phyloP scores from a whole-genome alignment of 2,797 vertebrate genomes.

The Acipenser ruthenus region DNA sequence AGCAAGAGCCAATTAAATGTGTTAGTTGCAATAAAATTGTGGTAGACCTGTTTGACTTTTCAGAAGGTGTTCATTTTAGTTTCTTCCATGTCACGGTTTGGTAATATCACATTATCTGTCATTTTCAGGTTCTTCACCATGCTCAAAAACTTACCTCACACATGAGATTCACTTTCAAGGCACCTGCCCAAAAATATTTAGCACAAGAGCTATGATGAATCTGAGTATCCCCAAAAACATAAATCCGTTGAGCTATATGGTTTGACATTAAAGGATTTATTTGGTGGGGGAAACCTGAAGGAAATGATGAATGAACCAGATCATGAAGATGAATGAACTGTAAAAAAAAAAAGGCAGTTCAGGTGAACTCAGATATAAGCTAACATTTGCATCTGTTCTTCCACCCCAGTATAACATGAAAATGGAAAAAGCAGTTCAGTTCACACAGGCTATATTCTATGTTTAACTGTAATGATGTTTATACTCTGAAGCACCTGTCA shows the following conservation, averaged over 20 bases:
- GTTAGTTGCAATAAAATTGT: conserved; percentile 3
- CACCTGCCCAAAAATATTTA: no score
- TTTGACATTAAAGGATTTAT: neutral
- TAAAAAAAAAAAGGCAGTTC: neutral
- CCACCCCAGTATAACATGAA: neutral
- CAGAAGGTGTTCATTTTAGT: conserved; percentile 34
- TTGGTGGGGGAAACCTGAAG: neutral
- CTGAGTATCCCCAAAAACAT: neutral
- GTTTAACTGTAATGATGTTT: no score
- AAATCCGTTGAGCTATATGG: neutral
- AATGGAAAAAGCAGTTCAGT: neutral
- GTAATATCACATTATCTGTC: conserved; percentile 37
- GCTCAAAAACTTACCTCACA: no score
- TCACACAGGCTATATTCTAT: no score
- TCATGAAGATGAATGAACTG: neutral
- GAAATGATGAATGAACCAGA: neutral
- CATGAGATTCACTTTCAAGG: no score
- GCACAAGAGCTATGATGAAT: no score
- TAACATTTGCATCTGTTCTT: neutral
- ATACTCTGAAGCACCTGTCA: no score
- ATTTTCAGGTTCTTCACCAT: no score
- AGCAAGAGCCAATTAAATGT: neutral
- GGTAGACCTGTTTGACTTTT: conserved; percentile 44
- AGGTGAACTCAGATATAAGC: neutral
- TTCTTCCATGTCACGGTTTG: conserved; percentile 43